Base-by-base conservation (phyloP, 1,140 invertebrate genomes). In the Apis dorsata region DNA sequence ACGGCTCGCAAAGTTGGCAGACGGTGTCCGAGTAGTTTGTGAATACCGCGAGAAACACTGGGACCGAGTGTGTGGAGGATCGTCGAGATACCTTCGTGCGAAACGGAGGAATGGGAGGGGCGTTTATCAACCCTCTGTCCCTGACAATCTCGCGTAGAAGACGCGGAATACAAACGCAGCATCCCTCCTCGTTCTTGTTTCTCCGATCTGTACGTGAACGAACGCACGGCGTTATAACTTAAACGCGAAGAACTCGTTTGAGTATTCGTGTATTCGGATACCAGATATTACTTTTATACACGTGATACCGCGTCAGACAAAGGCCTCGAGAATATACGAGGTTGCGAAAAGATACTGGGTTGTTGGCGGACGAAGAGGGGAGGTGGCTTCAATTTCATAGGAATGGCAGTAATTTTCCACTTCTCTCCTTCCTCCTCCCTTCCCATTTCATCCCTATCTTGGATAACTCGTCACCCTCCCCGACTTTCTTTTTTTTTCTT, bases 11-110 rank as follows among this genome's bases (percentile, higher is more conserved):
- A 91, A 91, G 88, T 91, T 91, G 82, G 82, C 77, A 76, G 87
- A 89, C 90, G 79, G 85, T 86, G 89, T 88, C 89, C 89, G 88
- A 88, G 85, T 90, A 90, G 90, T 90, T 90, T 90, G 88, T 90
- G 90, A 91, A 90, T 90, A 84, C 87, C 83, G 60, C 71, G 79
- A 44, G 34, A 44, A 44, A 88, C 86, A 79, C 72, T 57, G 75
- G 82, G 34, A 81, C 83, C 86, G 90, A 91, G 90, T 90, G 86
- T 59, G 75, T 21, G 59, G 59, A 21, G 76, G 55, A 66, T 70
- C 76, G 82, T 72, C 55, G 83, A 77, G 74, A 81, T 63, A 68
- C 68, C 55, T 34, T 3, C 49, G 34, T 60, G 80, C 5, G 62
- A 82, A 82, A 77, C 80, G 80, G 21, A 4, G 80, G 49, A 57